These are phyloP conservation scores for Drosophila mojavensis DNA, from an alignment of 1,140 invertebrate genomes.

Conservation along the genomic window DNA sequence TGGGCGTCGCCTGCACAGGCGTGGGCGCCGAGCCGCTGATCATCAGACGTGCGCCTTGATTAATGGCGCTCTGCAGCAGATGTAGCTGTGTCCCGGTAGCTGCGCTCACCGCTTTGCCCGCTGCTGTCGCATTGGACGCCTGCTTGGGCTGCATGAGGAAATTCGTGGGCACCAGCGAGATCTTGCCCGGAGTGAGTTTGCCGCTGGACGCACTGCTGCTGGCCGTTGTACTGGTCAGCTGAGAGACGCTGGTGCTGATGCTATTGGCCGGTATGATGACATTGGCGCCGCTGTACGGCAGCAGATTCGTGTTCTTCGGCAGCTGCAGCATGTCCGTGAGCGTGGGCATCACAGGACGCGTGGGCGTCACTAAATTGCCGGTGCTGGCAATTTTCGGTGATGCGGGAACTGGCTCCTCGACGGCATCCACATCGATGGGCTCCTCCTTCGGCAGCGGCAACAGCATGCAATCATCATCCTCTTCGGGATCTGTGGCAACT, in stretches of 20 bases:
- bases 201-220: constrained; percentile 17
- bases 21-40: constrained; percentile 51
- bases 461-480: constrained; percentile 68
- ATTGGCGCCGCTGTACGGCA: constrained; percentile 65
- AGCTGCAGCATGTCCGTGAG: constrained; percentile 64
- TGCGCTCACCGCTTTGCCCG: constrained; percentile 17
- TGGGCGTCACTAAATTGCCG: neutral
- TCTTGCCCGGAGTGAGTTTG: constrained; percentile 65
- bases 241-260: constrained; percentile 47
- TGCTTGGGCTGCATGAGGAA: constrained; percentile 79
- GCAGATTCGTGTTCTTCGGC: constrained; percentile 49
- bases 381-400: constrained; percentile 1
- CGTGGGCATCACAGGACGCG: constrained; percentile 47
- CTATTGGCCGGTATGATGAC: constrained; percentile 64
- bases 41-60: constrained; percentile 71
- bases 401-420: constrained; percentile 40
- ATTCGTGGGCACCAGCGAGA: constrained; percentile 80
- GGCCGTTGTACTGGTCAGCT: constrained; percentile 14
- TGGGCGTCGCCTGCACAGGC: constrained; percentile 46
- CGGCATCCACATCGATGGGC: constrained; percentile 81
- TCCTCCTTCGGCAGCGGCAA: constrained; percentile 75
- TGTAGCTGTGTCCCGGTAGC: constrained; percentile 51
- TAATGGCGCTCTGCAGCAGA: constrained; percentile 66
- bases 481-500: constrained; percentile 59
- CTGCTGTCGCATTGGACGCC: constrained; percentile 23